These are phyloP conservation scores for Lithophane semibrunnea DNA, from an alignment of 2,888 invertebrate species.

Conservation along the genomic window DNA sequence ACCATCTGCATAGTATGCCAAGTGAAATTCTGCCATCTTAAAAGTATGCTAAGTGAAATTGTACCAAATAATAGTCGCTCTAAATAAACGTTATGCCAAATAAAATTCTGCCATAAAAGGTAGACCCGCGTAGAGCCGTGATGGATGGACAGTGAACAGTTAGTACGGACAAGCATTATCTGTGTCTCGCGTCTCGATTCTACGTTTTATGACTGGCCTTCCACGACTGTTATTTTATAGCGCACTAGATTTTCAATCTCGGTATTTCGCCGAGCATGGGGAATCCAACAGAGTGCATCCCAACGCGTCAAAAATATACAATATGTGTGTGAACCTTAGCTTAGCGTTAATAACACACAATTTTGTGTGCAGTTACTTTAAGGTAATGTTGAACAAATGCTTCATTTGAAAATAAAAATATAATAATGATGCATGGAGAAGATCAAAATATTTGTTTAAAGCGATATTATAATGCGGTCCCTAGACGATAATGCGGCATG, in stretches of 20 bases:
- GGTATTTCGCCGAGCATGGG: no score
- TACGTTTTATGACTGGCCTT: slow-evolving; percentile 2
- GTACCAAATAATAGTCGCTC: no score
- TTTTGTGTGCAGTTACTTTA: neutral
- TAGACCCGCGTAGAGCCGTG: neutral
- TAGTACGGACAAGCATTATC: neutral
- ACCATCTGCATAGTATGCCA: no score
- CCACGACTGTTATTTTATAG: neutral
- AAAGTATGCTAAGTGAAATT: no score
- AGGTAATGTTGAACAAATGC: neutral
- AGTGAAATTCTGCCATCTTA: no score
- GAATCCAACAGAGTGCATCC: neutral
- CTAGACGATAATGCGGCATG: no score
- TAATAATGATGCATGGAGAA: neutral
- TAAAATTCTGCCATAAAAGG: no score
- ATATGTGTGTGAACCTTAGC: neutral
- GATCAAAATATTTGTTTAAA: slow-evolving; percentile 17
- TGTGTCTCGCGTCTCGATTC: neutral
- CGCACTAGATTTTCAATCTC: no score
- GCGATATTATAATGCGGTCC: neutral
- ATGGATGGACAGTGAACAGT: neutral
- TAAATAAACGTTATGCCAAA: no score
- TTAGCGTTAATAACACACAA: neutral
- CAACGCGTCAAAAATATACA: neutral
- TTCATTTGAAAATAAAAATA: neutral